phyloP scores from a whole-genome alignment of 2,888 invertebrate genomes.

The Drosophila diplacantha region DNA sequence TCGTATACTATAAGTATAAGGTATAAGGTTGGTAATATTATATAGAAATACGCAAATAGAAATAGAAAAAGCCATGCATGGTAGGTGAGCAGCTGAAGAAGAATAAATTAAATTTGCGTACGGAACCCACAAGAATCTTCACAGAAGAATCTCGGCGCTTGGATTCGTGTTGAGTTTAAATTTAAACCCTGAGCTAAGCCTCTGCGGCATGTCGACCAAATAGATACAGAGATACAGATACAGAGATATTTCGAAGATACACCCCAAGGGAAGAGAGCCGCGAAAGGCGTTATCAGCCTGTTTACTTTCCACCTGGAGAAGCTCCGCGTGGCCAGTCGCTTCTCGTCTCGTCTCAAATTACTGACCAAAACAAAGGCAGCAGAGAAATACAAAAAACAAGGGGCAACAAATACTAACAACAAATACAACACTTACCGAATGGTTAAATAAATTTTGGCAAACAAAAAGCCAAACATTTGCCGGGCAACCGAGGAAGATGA shows the following conservation, averaged over 20 bases:
- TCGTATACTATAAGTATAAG: constrained; percentile 33
- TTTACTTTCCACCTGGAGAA: constrained; percentile 35
- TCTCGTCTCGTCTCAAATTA: constrained; percentile 43
- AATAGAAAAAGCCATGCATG: constrained; percentile 58
- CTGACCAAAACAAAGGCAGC: constrained; percentile 30
- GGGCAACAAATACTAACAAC: constrained; percentile 4
- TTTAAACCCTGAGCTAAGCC: constrained; percentile 68
- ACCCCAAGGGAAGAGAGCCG: constrained; percentile 14
- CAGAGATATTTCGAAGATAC: constrained; percentile 9
- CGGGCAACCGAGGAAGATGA: constrained; percentile 54
- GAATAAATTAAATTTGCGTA: constrained; percentile 67
- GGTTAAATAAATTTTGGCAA: constrained; percentile 50
- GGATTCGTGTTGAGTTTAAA: constrained; percentile 51
- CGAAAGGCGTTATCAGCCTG: constrained; percentile 53
- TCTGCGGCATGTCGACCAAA: constrained; percentile 43
- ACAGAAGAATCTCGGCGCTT: constrained; percentile 41
- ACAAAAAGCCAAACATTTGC: constrained; percentile 62
- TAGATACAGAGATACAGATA: constrained; percentile 11
- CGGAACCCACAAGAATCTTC: constrained; percentile 29
- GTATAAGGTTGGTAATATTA: constrained; percentile 26
- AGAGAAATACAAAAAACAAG: constrained; percentile 4
- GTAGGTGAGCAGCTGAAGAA: constrained; percentile 50
- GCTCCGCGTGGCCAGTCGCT: constrained; percentile 6
- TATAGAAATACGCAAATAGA: constrained; percentile 49
- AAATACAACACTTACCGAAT: constrained; percentile 34